A percentile compares a stretch with the other conserved stretches of the same genome.
These are phyloP conservation scores for Apodemus agrarius DNA, from an alignment of 2,797 vertebrate genomes.

Conservation along the genomic window DNA sequence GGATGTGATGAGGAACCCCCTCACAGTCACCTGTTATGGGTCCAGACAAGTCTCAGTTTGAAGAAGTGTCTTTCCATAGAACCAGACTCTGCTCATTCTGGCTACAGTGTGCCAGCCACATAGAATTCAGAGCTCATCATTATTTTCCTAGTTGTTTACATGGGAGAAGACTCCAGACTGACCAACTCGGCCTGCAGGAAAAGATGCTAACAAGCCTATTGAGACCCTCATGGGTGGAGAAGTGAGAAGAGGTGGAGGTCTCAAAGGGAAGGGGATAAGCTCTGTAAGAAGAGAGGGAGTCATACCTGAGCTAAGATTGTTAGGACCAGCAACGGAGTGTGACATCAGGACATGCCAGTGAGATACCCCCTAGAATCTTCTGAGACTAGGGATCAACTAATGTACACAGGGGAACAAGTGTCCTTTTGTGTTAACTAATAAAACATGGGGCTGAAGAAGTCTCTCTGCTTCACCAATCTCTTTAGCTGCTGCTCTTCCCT, in stretches of 20 bases:
- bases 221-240: background rate
- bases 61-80: background rate
- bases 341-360: background rate
- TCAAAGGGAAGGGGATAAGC: background rate
- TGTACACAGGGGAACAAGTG: too few species aligned
- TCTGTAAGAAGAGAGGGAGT: background rate
- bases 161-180: background rate
- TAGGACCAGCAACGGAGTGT: background rate
- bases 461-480: background rate
- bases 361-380: background rate
- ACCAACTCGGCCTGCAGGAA: background rate
- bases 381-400: background rate
- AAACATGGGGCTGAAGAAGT: background rate
- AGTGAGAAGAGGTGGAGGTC: background rate
- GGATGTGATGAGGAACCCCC: background rate
- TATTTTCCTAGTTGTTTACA: background rate
- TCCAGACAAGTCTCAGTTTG: background rate
- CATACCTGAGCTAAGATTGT: background rate
- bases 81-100: background rate
- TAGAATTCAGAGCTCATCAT: background rate
- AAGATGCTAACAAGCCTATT: background rate
- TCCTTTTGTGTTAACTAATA: background rate
- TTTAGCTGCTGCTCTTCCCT: background rate
- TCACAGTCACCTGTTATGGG: background rate
- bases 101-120: fast-evolving